phyloP scores from a whole-genome alignment of 2,888 invertebrate genomes.

The Pammene fasciana region DNA sequence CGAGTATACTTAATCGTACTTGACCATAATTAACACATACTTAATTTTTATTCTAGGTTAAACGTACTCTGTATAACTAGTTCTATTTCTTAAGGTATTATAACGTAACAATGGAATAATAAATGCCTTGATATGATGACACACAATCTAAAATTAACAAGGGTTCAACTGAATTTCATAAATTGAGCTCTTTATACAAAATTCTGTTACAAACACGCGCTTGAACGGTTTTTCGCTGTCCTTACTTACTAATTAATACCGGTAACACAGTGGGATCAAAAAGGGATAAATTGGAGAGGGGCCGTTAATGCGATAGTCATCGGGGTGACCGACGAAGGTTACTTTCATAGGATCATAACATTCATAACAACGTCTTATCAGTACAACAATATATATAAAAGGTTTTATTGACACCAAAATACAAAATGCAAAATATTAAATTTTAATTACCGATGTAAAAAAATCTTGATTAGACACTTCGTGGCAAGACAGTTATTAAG shows the following conservation, averaged over 20 bases:
- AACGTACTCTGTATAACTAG: too few species aligned
- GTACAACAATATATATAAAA: background rate
- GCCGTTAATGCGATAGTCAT: slow-evolving; percentile 3
- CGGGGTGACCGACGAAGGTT: background rate
- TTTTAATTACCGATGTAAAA: too few species aligned
- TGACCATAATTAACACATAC: too few species aligned
- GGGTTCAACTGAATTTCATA: background rate
- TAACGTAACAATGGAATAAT: too few species aligned
- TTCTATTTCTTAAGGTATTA: too few species aligned
- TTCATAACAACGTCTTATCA: background rate
- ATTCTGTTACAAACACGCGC: background rate
- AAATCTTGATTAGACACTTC: too few species aligned
- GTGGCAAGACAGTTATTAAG: too few species aligned
- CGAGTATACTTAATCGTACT: too few species aligned
- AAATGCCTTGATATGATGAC: too few species aligned
- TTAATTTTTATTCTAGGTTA: too few species aligned
- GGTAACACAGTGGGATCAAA: slow-evolving; percentile 26
- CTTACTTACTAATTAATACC: slow-evolving; percentile 28
- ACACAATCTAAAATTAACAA: background rate
- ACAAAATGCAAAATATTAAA: too few species aligned
- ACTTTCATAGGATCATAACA: background rate
- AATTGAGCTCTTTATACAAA: slow-evolving; percentile 3
- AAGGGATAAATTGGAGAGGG: slow-evolving; percentile 21
- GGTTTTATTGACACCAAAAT: too few species aligned
- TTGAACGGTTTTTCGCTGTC: slow-evolving; percentile 10